These are phyloP conservation scores for Cydia amplana DNA, from an alignment of 1,140 invertebrate genomes.

Conservation along the genomic window DNA sequence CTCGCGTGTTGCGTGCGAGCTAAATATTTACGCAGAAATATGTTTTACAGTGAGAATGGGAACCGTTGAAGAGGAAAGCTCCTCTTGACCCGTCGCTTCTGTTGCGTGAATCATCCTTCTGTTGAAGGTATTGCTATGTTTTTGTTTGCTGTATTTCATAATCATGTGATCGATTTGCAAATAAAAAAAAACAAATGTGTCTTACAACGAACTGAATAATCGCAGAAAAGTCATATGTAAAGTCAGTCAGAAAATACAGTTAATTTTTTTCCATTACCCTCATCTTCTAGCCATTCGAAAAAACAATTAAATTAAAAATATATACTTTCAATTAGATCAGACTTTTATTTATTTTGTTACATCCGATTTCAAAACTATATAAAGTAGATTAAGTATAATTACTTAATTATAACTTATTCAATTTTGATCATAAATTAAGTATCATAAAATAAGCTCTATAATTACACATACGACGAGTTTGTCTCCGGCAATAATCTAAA, in stretches of 20 bases:
- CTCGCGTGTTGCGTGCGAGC: slow-evolving; percentile 52
- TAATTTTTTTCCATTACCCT: too few species aligned
- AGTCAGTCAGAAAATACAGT: too few species aligned
- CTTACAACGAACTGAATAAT: too few species aligned
- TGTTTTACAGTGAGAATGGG: slow-evolving; percentile 27
- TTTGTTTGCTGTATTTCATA: too few species aligned
- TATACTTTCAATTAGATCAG: too few species aligned
- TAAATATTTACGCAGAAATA: slow-evolving; percentile 26
- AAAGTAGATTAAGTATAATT: not conserved
- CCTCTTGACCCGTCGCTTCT: not conserved
- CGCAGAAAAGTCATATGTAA: too few species aligned
- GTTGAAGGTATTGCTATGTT: not conserved
- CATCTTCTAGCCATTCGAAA: too few species aligned
- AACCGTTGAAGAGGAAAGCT: not conserved
- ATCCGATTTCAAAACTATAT: too few species aligned
- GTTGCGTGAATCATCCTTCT: not conserved
- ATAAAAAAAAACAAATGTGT: too few species aligned
- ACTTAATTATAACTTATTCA: not conserved
- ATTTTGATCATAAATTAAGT: not conserved
- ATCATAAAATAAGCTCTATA: not conserved
- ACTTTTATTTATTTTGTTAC: too few species aligned
- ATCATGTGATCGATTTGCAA: too few species aligned
- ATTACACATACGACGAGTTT: not conserved
- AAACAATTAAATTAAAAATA: too few species aligned
- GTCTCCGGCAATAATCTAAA: slow-evolving; percentile 6